Evolutionary conservation across 2,113 vertebrate species (phyloP), one percentile per base, ranked within the genome.

Genomic region (Myotis brandtii): DNA sequence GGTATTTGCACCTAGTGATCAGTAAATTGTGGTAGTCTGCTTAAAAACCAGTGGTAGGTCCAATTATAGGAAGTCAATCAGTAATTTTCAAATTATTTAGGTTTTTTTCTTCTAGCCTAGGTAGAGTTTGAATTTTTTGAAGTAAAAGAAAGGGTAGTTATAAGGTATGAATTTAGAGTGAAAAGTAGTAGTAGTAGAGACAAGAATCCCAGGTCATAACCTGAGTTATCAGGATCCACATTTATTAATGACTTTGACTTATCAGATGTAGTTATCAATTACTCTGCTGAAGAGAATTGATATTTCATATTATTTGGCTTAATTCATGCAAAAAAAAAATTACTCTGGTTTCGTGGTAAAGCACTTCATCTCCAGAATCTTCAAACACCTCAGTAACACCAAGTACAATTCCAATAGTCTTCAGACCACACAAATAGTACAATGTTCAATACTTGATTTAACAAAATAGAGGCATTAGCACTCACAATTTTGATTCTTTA

Each of bases 391-490:
- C 70, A 46, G 21, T 83, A 32, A 73, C 32, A 56, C 37, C 40
- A 75, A 52, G 37, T 83, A 86, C 79, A 92, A 87, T 87, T 91
- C 72, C 69, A 93, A 5, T 56, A 54, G 27, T 79, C 37, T 94
- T 89, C 62, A 91, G 95, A 94, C 91, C 89, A 95, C 96, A 96
- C 94, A 97, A 86, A 95, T 37, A 69, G 91, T 56, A 75, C 93
- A 93, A 12, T 95, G 34, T 95, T 88, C 84, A 95, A 86, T 92
- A 90, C 81, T 95, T 91, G 76, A 56, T 93, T 94, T 97, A 92
- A 86, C 84, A 92, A 96, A 96, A 93, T 80, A 95, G 90, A 54
- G 34, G 54, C 48, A 94, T 95, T 90, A 89, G 32, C 67, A 79
- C 62, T 91, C 80, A 59, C 50, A 59, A 40, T 95, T 96, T 95